Conservation (phyloP, 2,113 vertebrate species). For the Circaetus gallicus region DNA sequence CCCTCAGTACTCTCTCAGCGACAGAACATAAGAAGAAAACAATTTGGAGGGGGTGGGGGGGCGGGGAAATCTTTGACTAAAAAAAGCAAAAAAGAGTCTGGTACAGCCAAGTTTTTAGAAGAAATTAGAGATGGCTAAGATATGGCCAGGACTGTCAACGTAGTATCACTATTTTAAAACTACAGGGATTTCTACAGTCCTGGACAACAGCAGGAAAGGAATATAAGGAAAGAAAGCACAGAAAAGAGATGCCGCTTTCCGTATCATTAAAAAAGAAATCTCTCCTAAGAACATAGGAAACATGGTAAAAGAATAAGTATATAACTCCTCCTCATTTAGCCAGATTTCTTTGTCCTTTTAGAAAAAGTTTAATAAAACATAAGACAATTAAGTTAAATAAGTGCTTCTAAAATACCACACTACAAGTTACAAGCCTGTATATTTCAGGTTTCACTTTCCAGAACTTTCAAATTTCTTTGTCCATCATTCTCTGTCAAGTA, state of each 20-base stretch:
- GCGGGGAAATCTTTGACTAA: background rate
- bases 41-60: background rate
- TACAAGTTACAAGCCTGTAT: background rate
- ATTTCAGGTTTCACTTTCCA: background rate
- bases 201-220: background rate
- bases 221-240: background rate
- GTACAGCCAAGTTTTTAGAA: background rate
- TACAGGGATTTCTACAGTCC: background rate
- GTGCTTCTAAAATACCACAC: background rate
- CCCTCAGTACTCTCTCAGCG: background rate
- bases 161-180: background rate
- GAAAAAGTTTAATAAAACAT: background rate
- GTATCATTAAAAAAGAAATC: background rate
- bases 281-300: background rate
- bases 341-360: background rate
- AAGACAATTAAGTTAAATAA: background rate
- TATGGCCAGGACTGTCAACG: background rate
- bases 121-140: background rate
- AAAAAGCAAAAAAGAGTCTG: background rate
- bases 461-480: background rate
- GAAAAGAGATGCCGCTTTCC: background rate
- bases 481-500: background rate
- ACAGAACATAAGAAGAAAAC: conserved; percentile 31
- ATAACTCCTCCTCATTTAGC: background rate
- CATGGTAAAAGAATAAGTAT: background rate